Percentiles rank a stretch among this genome's conserved stretches.
These are phyloP conservation scores for Drosophila nr. medialis DNA, from an alignment of 2,888 invertebrate species.

Conservation along the genomic window DNA sequence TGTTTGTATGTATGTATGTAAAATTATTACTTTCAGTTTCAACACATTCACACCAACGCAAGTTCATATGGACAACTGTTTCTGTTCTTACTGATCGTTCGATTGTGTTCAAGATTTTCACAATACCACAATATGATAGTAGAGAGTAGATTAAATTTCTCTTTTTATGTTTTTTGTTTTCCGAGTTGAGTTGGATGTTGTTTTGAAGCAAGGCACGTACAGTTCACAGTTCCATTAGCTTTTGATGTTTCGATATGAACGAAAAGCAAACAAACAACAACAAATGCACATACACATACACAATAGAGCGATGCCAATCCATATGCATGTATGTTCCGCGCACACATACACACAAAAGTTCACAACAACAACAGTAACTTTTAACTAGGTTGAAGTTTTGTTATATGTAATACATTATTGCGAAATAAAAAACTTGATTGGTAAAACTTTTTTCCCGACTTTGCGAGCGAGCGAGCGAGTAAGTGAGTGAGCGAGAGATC, in stretches of 20 bases:
- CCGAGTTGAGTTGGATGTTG: slow-evolving; percentile 44
- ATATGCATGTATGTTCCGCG: slow-evolving; percentile 49
- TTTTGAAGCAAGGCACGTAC: slow-evolving; percentile 64
- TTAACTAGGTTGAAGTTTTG: slow-evolving; percentile 79
- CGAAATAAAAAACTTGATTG: slow-evolving; percentile 80
- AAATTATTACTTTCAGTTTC: slow-evolving; percentile 63
- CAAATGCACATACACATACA: slow-evolving; percentile 40
- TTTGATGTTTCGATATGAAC: slow-evolving; percentile 60
- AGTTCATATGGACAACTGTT: slow-evolving; percentile 40
- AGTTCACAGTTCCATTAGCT: slow-evolving; percentile 68
- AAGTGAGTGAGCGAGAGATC: slow-evolving; percentile 69
- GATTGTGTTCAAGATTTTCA: slow-evolving; percentile 36
- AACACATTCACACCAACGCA: slow-evolving; percentile 53
- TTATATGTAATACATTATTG: slow-evolving; percentile 78
- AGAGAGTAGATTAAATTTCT: slow-evolving; percentile 48
- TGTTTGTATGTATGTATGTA: slow-evolving; percentile 18
- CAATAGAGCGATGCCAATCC: slow-evolving; percentile 46
- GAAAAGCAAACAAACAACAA: slow-evolving; percentile 60
- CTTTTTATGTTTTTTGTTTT: slow-evolving; percentile 22
- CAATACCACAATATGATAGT: slow-evolving; percentile 26
- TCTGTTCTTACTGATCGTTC: slow-evolving; percentile 36
- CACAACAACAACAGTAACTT: slow-evolving; percentile 74
- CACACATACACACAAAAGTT: slow-evolving; percentile 63
- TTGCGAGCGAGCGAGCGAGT: slow-evolving; percentile 58
- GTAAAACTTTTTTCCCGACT: slow-evolving; percentile 78